Evolutionary conservation across 1,140 invertebrate species (phyloP), one percentile per base, ranked within the genome.

Genomic region (Platyscapa corneri): DNA sequence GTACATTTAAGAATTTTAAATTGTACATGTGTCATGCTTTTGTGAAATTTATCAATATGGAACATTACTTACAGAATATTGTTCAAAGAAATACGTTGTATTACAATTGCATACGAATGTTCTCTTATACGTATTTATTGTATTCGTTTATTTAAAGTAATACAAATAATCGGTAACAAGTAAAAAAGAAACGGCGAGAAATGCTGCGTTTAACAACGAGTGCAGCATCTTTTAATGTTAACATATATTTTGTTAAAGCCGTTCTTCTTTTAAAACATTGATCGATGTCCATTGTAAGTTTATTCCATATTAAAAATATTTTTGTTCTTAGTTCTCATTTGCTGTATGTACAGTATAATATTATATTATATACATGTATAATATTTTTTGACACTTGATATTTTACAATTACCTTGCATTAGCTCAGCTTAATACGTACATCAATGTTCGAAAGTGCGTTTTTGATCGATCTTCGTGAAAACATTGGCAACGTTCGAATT

Each of bases 391-490:
- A 60, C 56, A 27, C 27, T 23, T 3, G n/a, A n/a, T 27, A 60
- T 60, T 27, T 60, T 27, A 23, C 27, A 27, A 27, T 70, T 32
- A 81, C 49, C 53, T 76, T 39, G 1, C 34, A 76, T 76, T 65
- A 10, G 72, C 72, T 83, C 72, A 39, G 72, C 37, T 83, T 83
- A 75, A 83, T 70, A 46, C 37, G 6, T 34, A 56, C 23, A 34
- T n/a, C n/a, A n/a, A n/a, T n/a, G n/a, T n/a, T n/a, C n/a, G n/a
- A n/a, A n/a, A n/a, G n/a, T n/a, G n/a, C n/a, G n/a, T n/a, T n/a
- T n/a, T n/a, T n/a, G n/a, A n/a, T n/a, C n/a, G 23, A 65, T 53
- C 16, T 53, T 53, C 18, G 16, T 53, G 49, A 46, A 46, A 46
- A 46, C 12, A 7, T 46, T 5, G 12, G 42, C 5, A 46, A 46